Evolutionary conservation across 64 coral and sea anemone genomes (phyloP).

Genomic region (Actinia equina): DNA sequence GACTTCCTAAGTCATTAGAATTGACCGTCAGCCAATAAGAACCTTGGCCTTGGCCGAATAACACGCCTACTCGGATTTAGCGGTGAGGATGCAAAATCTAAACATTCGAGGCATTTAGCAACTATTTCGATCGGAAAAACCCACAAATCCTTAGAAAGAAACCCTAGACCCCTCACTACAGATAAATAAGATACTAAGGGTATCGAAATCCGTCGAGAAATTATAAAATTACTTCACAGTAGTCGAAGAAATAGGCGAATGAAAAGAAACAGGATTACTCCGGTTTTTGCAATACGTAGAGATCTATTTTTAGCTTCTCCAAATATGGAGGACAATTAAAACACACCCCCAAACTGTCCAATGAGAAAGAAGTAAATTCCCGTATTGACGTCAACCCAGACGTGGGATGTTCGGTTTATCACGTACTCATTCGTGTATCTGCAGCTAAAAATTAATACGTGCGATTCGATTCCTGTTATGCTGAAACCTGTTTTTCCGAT

Average conservation of each 20-base stretch:
- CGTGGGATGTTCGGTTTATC: constrained; percentile 7
- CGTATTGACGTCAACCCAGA: background rate
- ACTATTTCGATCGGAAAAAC: constrained; percentile 18
- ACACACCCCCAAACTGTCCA: constrained; percentile 17
- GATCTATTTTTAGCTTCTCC: constrained; percentile 4
- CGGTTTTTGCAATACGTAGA: constrained; percentile 4
- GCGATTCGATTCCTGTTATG: background rate
- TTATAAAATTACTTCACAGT: background rate
- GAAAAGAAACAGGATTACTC: background rate
- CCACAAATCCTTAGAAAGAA: background rate
- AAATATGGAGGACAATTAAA: background rate
- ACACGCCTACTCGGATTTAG: constrained; percentile 52
- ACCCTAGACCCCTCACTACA: background rate
- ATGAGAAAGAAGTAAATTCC: background rate
- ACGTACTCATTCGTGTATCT: background rate
- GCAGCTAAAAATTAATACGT: background rate
- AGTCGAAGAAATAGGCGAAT: background rate
- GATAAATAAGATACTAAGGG: background rate
- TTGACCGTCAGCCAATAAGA: constrained; percentile 67
- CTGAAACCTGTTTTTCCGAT: background rate
- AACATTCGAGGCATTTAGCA: constrained; percentile 41
- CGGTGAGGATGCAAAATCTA: constrained; percentile 44
- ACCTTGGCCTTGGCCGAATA: constrained; percentile 68
- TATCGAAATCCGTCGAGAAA: background rate
- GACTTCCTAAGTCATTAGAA: constrained; percentile 76